phyloP scores from a whole-genome alignment of 2,888 invertebrate species.

The Microctonus hyperodae region DNA sequence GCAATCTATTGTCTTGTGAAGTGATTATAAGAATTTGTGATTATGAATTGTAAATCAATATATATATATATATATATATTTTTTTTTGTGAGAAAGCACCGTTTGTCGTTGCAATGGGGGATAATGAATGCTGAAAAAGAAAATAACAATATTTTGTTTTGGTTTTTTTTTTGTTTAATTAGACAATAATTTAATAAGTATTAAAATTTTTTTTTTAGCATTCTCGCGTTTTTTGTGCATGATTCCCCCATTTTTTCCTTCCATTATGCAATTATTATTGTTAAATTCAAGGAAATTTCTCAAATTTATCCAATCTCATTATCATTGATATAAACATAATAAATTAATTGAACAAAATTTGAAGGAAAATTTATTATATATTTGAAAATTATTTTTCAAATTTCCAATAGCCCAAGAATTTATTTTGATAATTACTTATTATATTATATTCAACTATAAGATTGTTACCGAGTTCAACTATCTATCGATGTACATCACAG shows the following conservation, averaged over 20 bases:
- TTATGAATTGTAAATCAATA: constrained; percentile 21
- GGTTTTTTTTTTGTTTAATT: neutral
- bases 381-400: too few relatives aligned
- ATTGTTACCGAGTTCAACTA: too few relatives aligned
- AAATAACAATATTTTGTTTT: neutral
- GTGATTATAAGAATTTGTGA: constrained; percentile 27
- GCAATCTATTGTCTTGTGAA: constrained; percentile 19
- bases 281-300: constrained; percentile 14
- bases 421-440: too few relatives aligned
- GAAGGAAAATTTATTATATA: too few relatives aligned
- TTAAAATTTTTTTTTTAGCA: neutral
- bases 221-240: constrained; percentile 3
- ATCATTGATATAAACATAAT: constrained; percentile 30
- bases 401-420: too few relatives aligned
- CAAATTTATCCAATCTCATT: constrained; percentile 26
- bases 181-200: constrained; percentile 1
- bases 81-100: constrained; percentile 14
- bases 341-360: constrained; percentile 23
- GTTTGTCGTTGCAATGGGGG: constrained; percentile 21
- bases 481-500: too few relatives aligned
- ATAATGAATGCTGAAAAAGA: constrained; percentile 7
- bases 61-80: too few relatives aligned
- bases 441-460: too few relatives aligned
- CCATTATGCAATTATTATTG: constrained; percentile 8
- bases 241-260: constrained; percentile 13